Evolutionary conservation across 2,113 vertebrate genomes (phyloP).

Genomic region (Gallinago paraguaiae): DNA sequence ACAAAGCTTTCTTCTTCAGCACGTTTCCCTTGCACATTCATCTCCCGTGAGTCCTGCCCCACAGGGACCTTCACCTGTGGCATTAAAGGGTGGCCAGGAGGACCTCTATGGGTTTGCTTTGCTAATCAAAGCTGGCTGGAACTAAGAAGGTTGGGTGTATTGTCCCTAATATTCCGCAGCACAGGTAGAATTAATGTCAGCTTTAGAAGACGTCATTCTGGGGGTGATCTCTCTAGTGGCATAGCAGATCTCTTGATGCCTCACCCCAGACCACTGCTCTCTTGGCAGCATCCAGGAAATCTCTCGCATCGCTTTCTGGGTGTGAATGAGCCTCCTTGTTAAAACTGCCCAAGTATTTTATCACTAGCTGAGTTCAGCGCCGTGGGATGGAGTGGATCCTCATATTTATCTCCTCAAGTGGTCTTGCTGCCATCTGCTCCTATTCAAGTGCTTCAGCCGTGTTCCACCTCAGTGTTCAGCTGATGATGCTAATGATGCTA

Average conservation of each 20-base stretch:
- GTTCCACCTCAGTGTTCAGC: background rate
- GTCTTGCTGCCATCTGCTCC: constrained; percentile 42
- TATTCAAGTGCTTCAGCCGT: constrained; percentile 13
- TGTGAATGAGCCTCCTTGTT: background rate
- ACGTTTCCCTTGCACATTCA: background rate
- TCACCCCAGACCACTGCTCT: background rate
- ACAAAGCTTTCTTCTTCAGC: background rate
- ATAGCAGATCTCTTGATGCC: background rate
- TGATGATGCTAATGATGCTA: constrained; percentile 38
- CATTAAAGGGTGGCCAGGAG: background rate
- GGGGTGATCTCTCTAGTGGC: background rate
- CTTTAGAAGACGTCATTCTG: background rate
- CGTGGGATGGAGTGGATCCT: background rate
- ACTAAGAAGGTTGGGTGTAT: background rate
- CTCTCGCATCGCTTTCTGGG: background rate
- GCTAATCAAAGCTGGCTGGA: background rate
- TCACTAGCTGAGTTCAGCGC: background rate
- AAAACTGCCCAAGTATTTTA: constrained; percentile 31
- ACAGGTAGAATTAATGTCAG: background rate
- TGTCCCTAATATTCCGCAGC: background rate
- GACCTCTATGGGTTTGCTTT: background rate
- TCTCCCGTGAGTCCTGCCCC: background rate
- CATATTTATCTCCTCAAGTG: constrained; percentile 41
- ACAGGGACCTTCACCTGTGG: background rate
- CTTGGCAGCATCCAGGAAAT: background rate